Base-by-base conservation (phyloP, 2,113 vertebrate genomes). In the Vanacampus margaritifer region DNA sequence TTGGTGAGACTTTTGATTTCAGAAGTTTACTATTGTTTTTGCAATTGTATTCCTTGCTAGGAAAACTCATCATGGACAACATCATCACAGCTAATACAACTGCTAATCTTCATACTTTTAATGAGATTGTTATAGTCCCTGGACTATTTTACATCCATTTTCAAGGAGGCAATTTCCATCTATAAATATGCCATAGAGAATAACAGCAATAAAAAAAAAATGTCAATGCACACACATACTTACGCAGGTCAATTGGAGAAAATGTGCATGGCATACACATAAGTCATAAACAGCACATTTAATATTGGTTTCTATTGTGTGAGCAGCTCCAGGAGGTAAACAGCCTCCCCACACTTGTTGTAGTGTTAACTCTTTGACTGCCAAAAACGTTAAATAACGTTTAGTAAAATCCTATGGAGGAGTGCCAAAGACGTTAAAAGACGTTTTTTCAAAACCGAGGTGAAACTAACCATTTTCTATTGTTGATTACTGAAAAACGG, bases 261-360 rank as follows among this genome's bases (percentile, higher is more conserved):
- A 3, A 54, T 62, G 11, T 48, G 46, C 8, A 56, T 10, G 14
- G 14, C 6, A 43, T 43, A 16, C 14, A 39, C n/a, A 62, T 3
- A 24, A 62, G 7, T 41, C 39, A 43, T n/a, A 3, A 23, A 62
- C 37, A 24, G 60, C n/a, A 26, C 1, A 23, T 59, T 17, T 37
- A 37, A 37, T 51, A 51, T 51, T 23, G 32, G 23, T 26, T 68
- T 68, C 65, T 59, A n/a, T 65, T 48, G 73, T 66, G 36, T 56
- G 71, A 69, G 64, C 68, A 73, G 58, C 48, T 26, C 19, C 56
- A 64, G 41, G 43, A 69, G 24, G 23, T 32, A 69, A 69, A 46
- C 26, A 60, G 60, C 68, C 32, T 24, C 36, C 53, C 24, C 11
- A 32, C 59, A 11, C 62, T 24, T 76, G 72, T 71, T 79, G 68